Base-by-base conservation (phyloP, 2,888 invertebrate species). In the Cosmia trapezina region DNA sequence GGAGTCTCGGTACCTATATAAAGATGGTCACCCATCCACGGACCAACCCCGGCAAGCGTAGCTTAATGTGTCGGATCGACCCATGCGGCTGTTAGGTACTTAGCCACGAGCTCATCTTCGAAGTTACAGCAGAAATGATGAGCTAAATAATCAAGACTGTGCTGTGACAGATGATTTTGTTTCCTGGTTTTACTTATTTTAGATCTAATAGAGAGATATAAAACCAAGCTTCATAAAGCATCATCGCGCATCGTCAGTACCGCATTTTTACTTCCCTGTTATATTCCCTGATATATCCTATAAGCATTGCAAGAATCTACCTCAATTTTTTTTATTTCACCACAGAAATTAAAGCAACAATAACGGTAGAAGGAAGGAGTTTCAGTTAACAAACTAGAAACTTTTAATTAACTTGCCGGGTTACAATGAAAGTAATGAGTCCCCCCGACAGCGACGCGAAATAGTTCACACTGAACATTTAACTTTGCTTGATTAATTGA, bases 331-430 rank as follows among this genome's bases (percentile, higher is more conserved):
- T 56, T 59, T 65, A 70, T 61, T 73, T 61, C 28, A 8, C 53
- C 49, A 54, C 67, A 72, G 70, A 6, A 70, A 76, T 76, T 54
- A 78, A 71, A 66, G 72, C 80, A 78, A 83, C 81, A 83, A 84
- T 83, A 76, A 76, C 69, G 72, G 41, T 57, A 68, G 70, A 60
- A 71, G 65, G 76, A 76, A 80, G 65, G 73, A 85, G 86, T 81
- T 89, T 80, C 73, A 79, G 72, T 83, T 84, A 76, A 74, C 76
- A 73, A 82, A 89, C 81, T 87, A 84, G 65, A 78, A 89, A 88
- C 76, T 89, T 87, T 86, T 89, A 89, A 89, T 89, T 87, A 89
- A 87, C 85, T 88, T 80, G 65, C 74, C 60, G 78, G 75, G 80
- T 84, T 86, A 84, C 85, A 88, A 85, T 86, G 78, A 78, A 81